These are phyloP conservation scores for Suncus etruscus DNA, from an alignment of 2,113 vertebrate genomes.

Conservation along the genomic window DNA sequence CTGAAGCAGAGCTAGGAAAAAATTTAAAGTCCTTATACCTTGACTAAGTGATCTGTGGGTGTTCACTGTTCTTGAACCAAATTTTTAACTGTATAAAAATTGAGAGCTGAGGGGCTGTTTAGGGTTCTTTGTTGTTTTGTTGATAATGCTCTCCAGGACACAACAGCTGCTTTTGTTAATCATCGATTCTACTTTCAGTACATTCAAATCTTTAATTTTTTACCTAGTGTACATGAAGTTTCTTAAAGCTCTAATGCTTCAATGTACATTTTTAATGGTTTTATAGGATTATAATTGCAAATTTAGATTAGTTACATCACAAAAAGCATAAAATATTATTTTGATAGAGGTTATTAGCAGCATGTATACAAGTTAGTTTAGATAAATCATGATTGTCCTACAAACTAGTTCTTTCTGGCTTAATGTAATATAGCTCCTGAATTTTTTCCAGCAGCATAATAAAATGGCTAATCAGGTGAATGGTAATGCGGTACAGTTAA, in stretches of 20 bases:
- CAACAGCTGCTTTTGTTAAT: constrained; percentile 85
- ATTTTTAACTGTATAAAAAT: constrained; percentile 79
- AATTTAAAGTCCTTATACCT: constrained; percentile 81
- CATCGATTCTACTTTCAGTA: constrained; percentile 78
- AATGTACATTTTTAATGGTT: constrained; percentile 87
- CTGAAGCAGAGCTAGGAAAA: constrained; percentile 87
- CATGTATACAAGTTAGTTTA: constrained; percentile 92
- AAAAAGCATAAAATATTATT: constrained; percentile 85
- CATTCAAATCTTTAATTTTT: constrained; percentile 78
- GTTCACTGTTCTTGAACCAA: constrained; percentile 77
- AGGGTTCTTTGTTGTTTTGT: constrained; percentile 82
- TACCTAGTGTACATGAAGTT: constrained; percentile 88
- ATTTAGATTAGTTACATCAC: constrained; percentile 87
- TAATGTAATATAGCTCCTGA: constrained; percentile 93
- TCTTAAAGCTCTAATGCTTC: constrained; percentile 82
- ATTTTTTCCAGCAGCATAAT: constrained; percentile 94
- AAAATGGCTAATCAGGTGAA: constrained; percentile 99
- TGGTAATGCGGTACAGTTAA: constrained; percentile 95
- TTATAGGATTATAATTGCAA: constrained; percentile 83
- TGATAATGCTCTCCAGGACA: constrained; percentile 75
- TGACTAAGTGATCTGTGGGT: constrained; percentile 84
- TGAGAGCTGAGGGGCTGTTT: constrained; percentile 80
- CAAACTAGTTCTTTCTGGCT: constrained; percentile 92
- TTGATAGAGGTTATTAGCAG: constrained; percentile 88
- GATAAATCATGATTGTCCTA: constrained; percentile 91